These are phyloP conservation scores for Tigriopus californicus DNA, from an alignment of 2,888 invertebrate genomes.

Conservation along the genomic window DNA sequence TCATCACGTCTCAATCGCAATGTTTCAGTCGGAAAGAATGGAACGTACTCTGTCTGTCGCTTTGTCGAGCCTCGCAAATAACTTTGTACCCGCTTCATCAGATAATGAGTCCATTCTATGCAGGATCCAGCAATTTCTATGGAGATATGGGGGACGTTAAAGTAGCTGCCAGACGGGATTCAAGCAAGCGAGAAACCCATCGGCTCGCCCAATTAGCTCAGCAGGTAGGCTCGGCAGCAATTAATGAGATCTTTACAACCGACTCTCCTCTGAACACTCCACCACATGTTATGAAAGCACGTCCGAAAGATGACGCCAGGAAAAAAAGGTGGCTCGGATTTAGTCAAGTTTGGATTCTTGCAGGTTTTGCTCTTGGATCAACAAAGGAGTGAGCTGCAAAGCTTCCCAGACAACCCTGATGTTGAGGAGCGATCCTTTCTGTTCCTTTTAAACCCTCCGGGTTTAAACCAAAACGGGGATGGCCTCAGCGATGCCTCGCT, in stretches of 20 bases:
- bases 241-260: no score
- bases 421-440: conserved; percentile 68
- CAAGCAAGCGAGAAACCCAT: conserved; percentile 60
- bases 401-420: conserved; percentile 20
- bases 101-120: conserved; percentile 70
- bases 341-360: conserved; percentile 15
- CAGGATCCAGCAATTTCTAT: conserved; percentile 81
- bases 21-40: conserved; percentile 57
- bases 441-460: conserved; percentile 41
- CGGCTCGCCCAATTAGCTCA: conserved; percentile 69
- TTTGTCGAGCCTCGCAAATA: conserved; percentile 54
- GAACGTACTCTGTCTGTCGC: conserved; percentile 60
- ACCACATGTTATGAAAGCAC: no score
- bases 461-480: background rate
- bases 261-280: no score
- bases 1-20: conserved; percentile 56
- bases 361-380: conserved; percentile 42
- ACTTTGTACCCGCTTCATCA: conserved; percentile 70
- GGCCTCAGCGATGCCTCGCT: background rate
- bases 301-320: background rate
- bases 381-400: conserved; percentile 28
- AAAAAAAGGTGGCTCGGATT: background rate
- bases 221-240: conserved; percentile 42
- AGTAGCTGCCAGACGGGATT: conserved; percentile 75
- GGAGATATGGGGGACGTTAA: conserved; percentile 69